Base-by-base conservation (phyloP, 2,113 vertebrate genomes). In the Oryzias curvinotus region DNA sequence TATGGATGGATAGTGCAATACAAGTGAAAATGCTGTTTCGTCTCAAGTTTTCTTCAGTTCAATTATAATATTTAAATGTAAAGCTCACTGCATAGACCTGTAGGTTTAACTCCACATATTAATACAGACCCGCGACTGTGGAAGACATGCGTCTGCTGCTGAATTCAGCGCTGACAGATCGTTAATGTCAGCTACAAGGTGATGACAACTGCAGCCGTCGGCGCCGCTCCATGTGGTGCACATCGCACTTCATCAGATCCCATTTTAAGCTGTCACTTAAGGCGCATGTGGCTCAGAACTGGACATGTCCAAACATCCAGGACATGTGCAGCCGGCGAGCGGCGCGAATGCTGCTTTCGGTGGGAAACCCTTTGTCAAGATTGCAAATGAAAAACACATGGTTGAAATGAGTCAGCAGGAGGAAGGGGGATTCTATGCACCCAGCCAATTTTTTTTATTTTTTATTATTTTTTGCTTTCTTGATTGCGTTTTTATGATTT, bases 401-500 rank as follows among this genome's bases (percentile, higher is more conserved):
- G 93, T 87, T 91, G 51, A 36, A 90, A 92, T 97, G 94, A 98
- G 92, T 98, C 94, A 96, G 91, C 88, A 91, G 73, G 87, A 92
- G 89, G 82, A 85, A 55, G 92, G 92, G 95, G 94, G 94, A 94
- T 95, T 95, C 95, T 94, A 93, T 67, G 77, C 57, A 70, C 65
- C 62, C 66, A 77, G 92, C 93, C 93, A 94, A 84, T 18, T 50
- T 65, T 53, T 67, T 63, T 48, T 12, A 1, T 21, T 21, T 2
- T 21, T 21, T n/a, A n/a, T n/a, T n/a, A n/a, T 23, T 23, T 23
- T 23, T 23, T 23, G 21, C 36, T 19, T 18, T 58, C 61, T 26
- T 16, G 48, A 54, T 57, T 84, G 66, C 19, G 55, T 28, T 76
- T 86, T 88, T 81, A 92, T 80, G 90, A 93, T 92, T 90, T 87